Evolutionary conservation across 2,797 vertebrate species (phyloP), one percentile per base, ranked within the genome.

Genomic region (Corythornis leucogaster): DNA sequence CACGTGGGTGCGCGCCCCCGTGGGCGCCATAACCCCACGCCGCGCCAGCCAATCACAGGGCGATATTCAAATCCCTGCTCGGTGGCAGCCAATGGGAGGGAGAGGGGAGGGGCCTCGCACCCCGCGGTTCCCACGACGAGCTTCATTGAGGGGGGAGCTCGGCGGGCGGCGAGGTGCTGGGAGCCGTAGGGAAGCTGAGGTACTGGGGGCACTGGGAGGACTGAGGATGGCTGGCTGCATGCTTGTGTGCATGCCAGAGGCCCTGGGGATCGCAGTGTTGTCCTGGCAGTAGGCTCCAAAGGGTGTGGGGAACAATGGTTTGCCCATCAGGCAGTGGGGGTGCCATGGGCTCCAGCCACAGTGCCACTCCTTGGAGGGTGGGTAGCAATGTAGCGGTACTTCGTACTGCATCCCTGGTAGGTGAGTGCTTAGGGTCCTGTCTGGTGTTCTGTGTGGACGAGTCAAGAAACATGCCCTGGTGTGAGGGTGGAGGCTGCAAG

Each of bases 91-190:
- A 96, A 74, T 96, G 31, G 46, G 53, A 21, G 30, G 1, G 5
- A 2, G 21, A 3, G 40, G 33, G 92, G 89, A 15, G 89, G 24
- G 57, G 64, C 8, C 11, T 11, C 1, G 4, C 31, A 0, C 17
- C 30, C 71, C 54, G 61, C 57, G 8, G 14, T 78, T 92, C 94
- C 82, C 93, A 68, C 91, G 85, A 54, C 6, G 16, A 7, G 50
- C 33, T 82, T 42, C 73, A 80, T 80, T 91, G 81, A 53, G 6
- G 5, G 80, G 86, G 89, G 61, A 92, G 73, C 38, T 9, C 85
- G 69, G 87, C 93, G 80, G 82, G 87, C 89, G 63, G 85, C 75
- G 81, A 9, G 43, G 71, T 6, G 87, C 76, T 19, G 89, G 89
- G 85, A 94, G 69, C 59, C 91, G 0, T 73, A 2, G 94, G 84